Percentiles rank a stretch among this genome's conserved stretches.
phyloP scores from a whole-genome alignment of 2,888 invertebrate genomes.

The Teinopalpus imperialis region DNA sequence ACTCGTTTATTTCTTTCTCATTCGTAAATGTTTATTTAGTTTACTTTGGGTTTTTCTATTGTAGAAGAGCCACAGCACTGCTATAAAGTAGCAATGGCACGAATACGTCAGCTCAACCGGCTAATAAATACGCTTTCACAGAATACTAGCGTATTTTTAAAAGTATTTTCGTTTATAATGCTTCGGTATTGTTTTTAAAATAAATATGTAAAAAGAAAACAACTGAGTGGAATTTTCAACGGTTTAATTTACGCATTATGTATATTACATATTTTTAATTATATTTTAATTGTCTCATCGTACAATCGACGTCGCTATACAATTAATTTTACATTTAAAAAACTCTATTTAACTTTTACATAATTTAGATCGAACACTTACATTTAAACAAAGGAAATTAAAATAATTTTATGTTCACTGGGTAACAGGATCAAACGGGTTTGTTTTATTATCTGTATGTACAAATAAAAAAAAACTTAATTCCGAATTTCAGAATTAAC shows the following conservation, averaged over 20 bases:
- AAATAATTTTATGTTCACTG: slow-evolving; percentile 10
- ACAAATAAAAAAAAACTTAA: not conserved
- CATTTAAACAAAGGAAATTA: slow-evolving; percentile 32
- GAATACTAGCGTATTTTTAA: too few relatives aligned
- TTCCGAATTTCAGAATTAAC: slow-evolving; percentile 2
- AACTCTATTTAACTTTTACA: slow-evolving; percentile 34
- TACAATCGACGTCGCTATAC: slow-evolving; percentile 43
- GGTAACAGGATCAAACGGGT: slow-evolving; percentile 11
- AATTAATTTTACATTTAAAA: slow-evolving; percentile 43
- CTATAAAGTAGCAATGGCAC: too few relatives aligned
- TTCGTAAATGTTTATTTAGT: too few relatives aligned
- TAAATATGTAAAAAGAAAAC: slow-evolving; percentile 31
- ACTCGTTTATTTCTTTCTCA: too few relatives aligned
- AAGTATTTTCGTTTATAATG: too few relatives aligned
- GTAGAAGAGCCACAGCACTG: too few relatives aligned
- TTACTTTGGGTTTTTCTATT: too few relatives aligned
- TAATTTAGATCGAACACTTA: slow-evolving; percentile 43
- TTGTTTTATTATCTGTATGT: not conserved
- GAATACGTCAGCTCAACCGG: too few relatives aligned
- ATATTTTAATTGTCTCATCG: slow-evolving; percentile 39
- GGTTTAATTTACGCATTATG: slow-evolving; percentile 57
- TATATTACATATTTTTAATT: slow-evolving; percentile 47
- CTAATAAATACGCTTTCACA: too few relatives aligned
- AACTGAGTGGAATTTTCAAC: slow-evolving; percentile 41
- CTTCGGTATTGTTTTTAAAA: too few relatives aligned